Evolutionary conservation across 2,113 vertebrate genomes (phyloP).

Genomic region (Strigops habroptila): DNA sequence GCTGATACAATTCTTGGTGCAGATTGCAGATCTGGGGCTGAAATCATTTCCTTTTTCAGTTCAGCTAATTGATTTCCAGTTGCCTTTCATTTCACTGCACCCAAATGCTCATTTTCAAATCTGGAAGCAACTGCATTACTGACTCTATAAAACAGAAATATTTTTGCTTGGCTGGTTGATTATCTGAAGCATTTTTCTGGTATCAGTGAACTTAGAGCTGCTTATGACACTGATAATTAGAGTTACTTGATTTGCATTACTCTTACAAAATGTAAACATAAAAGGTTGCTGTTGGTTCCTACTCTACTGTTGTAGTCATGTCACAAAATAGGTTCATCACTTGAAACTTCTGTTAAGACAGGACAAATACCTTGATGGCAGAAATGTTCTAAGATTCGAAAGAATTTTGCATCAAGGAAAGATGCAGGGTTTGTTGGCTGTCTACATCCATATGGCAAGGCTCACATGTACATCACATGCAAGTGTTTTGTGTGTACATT

Average conservation of each 20-base stretch:
- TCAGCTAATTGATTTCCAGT: conserved; percentile 39
- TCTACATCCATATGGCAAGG: not conserved
- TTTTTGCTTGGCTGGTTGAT: conserved; percentile 22
- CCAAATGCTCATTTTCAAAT: conserved; percentile 39
- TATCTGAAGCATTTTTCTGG: not conserved
- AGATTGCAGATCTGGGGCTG: conserved; percentile 13
- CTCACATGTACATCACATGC: not conserved
- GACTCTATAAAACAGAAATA: not conserved
- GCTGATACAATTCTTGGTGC: not conserved
- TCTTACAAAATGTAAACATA: not conserved
- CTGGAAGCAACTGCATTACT: not conserved
- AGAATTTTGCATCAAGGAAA: not conserved
- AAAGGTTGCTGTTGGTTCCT: not conserved
- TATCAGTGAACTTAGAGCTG: not conserved
- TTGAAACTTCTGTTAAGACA: not conserved
- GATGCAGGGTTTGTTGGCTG: not conserved
- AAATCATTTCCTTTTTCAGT: conserved; percentile 24
- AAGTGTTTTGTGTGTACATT: not conserved
- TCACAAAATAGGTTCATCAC: not conserved
- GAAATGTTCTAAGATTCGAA: not conserved
- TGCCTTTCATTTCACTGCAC: conserved; percentile 1
- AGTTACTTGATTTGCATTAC: not conserved
- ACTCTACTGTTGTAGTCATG: not conserved
- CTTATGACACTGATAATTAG: not conserved
- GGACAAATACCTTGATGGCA: not conserved